These are phyloP conservation scores for Drosophila yooni DNA, from an alignment of 2,888 invertebrate genomes.

Conservation along the genomic window DNA sequence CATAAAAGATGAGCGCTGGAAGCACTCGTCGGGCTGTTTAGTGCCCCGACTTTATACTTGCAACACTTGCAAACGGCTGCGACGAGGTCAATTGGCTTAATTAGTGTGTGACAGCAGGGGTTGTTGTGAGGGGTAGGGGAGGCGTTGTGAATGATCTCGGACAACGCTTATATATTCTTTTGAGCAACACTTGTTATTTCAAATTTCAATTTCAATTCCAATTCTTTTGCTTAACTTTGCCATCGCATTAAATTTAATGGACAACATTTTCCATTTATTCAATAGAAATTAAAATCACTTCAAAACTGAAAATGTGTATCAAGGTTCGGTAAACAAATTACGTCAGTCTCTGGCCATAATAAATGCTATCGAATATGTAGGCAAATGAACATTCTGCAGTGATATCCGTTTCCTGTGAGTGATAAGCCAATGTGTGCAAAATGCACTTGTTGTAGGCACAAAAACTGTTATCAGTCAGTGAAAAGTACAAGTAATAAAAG, in stretches of 20 bases:
- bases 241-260: conserved; percentile 48
- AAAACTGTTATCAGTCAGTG: conserved; percentile 38
- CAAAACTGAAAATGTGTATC: not conserved
- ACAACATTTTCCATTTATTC: conserved; percentile 27
- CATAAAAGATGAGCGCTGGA: conserved; percentile 51
- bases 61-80: conserved; percentile 57
- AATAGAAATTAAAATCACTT: conserved; percentile 18
- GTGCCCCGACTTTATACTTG: conserved; percentile 25
- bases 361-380: conserved; percentile 10
- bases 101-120: conserved; percentile 70
- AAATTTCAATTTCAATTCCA: conserved; percentile 1
- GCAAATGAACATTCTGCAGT: not conserved
- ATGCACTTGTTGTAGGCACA: conserved; percentile 46
- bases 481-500: conserved; percentile 19
- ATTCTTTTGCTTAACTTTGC: conserved; percentile 3
- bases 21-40: conserved; percentile 18
- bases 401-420: conserved; percentile 32
- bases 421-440: conserved; percentile 42
- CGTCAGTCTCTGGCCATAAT: conserved; percentile 4
- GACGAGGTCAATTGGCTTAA: conserved; percentile 79
- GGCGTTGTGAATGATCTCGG: not conserved
- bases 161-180: conserved; percentile 2
- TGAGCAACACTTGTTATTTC: conserved; percentile 5
- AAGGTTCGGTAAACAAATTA: conserved; percentile 2
- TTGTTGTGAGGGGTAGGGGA: not conserved